These are phyloP conservation scores for Drosophila jambulina DNA, from an alignment of 1,140 invertebrate species.

Conservation along the genomic window DNA sequence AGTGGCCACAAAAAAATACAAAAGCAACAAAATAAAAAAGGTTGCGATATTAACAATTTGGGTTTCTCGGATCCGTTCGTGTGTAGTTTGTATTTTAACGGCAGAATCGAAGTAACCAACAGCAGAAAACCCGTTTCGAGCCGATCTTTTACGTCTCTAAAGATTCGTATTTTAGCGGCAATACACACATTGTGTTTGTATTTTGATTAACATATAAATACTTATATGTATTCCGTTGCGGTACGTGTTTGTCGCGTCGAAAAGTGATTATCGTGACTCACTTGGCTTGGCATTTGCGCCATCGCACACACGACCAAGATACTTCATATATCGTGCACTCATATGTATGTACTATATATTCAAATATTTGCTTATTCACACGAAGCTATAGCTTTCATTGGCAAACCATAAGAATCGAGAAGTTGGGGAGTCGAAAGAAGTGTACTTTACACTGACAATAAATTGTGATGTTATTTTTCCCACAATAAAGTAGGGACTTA, in stretches of 20 bases:
- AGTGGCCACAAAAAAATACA: constrained; percentile 47
- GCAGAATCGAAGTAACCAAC: constrained; percentile 45
- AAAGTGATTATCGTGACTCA: constrained; percentile 80
- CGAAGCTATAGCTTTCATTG: constrained; percentile 50
- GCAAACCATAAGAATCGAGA: constrained; percentile 28
- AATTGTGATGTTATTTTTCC: constrained; percentile 2
- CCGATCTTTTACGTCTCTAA: constrained; percentile 43
- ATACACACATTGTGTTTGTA: constrained; percentile 43
- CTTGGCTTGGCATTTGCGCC: constrained; percentile 76
- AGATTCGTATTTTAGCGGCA: constrained; percentile 37
- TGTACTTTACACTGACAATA: neutral
- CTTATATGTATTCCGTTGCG: constrained; percentile 43
- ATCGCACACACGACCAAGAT: constrained; percentile 68
- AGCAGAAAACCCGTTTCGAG: constrained; percentile 42
- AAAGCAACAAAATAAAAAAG: constrained; percentile 13
- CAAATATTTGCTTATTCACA: constrained; percentile 58
- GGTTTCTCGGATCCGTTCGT: constrained; percentile 21
- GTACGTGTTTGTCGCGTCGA: constrained; percentile 73
- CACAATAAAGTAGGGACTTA: neutral
- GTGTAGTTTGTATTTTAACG: constrained; percentile 36
- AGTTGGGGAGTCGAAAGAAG: constrained; percentile 20
- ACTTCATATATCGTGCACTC: constrained; percentile 47
- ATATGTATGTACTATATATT: constrained; percentile 38
- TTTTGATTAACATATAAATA: constrained; percentile 51
- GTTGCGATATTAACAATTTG: constrained; percentile 76